Conservation (phyloP, 2,113 vertebrate species). For the Ciconia stormi region DNA sequence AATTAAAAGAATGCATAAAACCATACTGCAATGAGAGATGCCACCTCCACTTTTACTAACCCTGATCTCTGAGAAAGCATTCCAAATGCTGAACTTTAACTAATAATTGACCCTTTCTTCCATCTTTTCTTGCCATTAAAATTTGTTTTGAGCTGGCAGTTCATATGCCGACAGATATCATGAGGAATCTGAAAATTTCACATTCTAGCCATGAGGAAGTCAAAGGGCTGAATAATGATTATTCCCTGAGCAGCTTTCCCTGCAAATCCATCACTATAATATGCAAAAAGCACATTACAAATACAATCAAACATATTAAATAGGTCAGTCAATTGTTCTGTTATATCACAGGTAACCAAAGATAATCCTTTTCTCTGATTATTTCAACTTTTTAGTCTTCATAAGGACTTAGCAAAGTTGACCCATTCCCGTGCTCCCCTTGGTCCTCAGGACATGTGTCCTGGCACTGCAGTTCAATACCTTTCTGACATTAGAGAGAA, state of each 20-base stretch:
- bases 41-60: neutral
- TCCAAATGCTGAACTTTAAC: neutral
- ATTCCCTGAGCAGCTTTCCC: neutral
- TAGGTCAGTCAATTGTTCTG: neutral
- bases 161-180: neutral
- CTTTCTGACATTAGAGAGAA: neutral
- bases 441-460: neutral
- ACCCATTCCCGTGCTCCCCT: neutral
- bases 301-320: neutral
- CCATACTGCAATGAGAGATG: neutral
- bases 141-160: neutral
- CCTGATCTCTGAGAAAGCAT: neutral
- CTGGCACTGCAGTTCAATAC: neutral
- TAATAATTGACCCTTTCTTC: neutral
- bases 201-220: neutral
- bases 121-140: neutral
- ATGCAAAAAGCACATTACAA: constrained; percentile 10
- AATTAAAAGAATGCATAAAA: neutral
- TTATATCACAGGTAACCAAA: neutral
- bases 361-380: neutral
- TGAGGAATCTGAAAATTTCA: neutral
- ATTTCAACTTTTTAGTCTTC: neutral
- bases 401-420: neutral
- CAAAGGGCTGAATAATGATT: neutral
- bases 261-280: neutral